Base-by-base conservation (phyloP, 2,113 vertebrate genomes). In the Bufo gargarizans region DNA sequence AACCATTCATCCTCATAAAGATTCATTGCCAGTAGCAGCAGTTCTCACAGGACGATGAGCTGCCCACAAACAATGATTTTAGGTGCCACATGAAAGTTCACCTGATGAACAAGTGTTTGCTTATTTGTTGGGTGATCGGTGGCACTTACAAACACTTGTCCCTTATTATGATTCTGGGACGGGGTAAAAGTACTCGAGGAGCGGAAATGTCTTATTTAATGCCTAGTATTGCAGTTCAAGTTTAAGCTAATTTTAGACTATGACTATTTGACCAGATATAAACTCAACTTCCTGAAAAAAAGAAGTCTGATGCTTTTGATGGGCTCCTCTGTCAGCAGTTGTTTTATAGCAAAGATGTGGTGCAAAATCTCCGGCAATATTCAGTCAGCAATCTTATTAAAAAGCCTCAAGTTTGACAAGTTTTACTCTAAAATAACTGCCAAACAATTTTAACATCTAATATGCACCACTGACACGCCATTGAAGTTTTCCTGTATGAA, bases 381-480 rank as follows among this genome's bases (percentile, higher is more conserved):
- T 72, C 33, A 72, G 6, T 17, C 43, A 74, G 6, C 9, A 7
- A 16, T 11, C 72, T 50, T 50, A 49, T 45, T 11, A 50, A 12
- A 50, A 76, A 76, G 72, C 17, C 47, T 49, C 2, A 14, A 71
- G 14, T 74, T 74, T 74, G 1, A 47, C 71, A 76, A 76, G 72
- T 76, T 76, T 49, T 49, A 49, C 45, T 76, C 11, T 49, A 76
- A 49, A 76, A 76, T 76, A 76, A 76, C 72, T 50, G 45, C 16
- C 72, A 76, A 76, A 76, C 72, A 49, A 49, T 80, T 80, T 58
- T 80, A 81, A 59, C 16, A 81, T 81, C 56, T 59, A 81, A 45
- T 45, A 45, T 45, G 12, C 55, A 59, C 78, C 33, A 61, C 56
- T 11, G 58, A 81, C 13, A 19, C 43, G 43, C 43, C 78, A 81